These are phyloP conservation scores for Allygus modestus DNA, from an alignment of 2,888 invertebrate genomes.

Conservation along the genomic window DNA sequence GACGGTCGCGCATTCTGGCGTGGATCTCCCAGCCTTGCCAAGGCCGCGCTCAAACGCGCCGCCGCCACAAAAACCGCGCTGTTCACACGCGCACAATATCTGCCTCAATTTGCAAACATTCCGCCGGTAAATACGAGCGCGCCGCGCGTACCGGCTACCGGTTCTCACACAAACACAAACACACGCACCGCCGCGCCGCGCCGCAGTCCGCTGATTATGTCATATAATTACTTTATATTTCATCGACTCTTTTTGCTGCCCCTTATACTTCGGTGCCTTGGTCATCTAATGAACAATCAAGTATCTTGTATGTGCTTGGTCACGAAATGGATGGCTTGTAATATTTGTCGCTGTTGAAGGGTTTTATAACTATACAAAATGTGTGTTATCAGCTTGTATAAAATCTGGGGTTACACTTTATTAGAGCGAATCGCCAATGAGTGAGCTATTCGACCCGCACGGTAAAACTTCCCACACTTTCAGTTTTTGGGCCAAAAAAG, in stretches of 20 bases:
- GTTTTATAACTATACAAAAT: no score
- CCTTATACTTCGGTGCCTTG: no score
- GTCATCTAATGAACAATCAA: no score
- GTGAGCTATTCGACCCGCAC: no score
- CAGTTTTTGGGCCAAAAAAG: no score
- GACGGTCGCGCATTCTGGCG: background rate
- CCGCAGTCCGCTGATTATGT: conserved; percentile 3
- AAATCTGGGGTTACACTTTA: no score
- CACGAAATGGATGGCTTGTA: no score
- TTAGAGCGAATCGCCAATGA: no score
- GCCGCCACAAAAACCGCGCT: conserved; percentile 42
- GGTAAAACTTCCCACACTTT: no score
- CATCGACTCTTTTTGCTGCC: background rate
- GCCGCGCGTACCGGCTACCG: conserved; percentile 26
- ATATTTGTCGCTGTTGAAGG: no score
- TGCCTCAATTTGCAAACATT: conserved; percentile 56
- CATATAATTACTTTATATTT: conserved; percentile 33
- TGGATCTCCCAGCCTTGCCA: conserved; percentile 30
- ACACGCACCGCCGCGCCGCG: background rate
- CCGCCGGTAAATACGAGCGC: conserved; percentile 47
- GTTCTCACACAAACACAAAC: conserved; percentile 16
- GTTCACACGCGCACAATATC: conserved; percentile 54
- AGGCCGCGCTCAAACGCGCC: conserved; percentile 18
- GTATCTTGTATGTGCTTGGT: no score
- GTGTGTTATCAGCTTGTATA: no score